Evolutionary conservation across 2,888 invertebrate species (phyloP).

Genomic region (Agriopis leucophaearia): DNA sequence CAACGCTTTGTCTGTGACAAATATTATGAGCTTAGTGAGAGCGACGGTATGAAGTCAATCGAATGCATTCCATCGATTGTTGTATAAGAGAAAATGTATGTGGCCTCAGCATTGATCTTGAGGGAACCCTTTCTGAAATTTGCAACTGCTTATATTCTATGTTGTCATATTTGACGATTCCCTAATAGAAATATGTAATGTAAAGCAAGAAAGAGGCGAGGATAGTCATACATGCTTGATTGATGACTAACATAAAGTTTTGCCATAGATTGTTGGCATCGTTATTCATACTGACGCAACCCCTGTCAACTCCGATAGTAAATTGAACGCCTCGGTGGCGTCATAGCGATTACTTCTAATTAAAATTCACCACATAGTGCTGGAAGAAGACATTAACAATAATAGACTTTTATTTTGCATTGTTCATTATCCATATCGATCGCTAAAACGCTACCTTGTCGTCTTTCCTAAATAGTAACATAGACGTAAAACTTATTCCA

Average conservation of each 20-base stretch:
- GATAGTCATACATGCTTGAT: conserved; percentile 35
- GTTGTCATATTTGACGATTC: not conserved
- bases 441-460: no score
- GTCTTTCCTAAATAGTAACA: conserved; percentile 1
- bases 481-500: conserved; percentile 18
- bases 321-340: conserved; percentile 33
- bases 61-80: conserved; percentile 52
- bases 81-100: conserved; percentile 38
- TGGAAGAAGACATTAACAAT: not conserved
- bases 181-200: not conserved
- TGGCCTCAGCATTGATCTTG: conserved; percentile 32
- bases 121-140: conserved; percentile 12
- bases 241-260: conserved; percentile 48
- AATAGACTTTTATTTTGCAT: not conserved
- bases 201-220: conserved; percentile 6
- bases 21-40: conserved; percentile 50
- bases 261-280: conserved; percentile 50
- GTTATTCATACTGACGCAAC: conserved; percentile 57
- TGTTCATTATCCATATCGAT: not conserved
- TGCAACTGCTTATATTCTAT: not conserved
- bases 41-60: conserved; percentile 48
- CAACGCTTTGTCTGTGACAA: conserved; percentile 74
- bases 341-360: conserved; percentile 17
- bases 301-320: conserved; percentile 47
- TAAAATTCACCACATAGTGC: conserved; percentile 7